phyloP scores from a whole-genome alignment of 2,797 vertebrate genomes.

The Chrysocyon brachyurus region DNA sequence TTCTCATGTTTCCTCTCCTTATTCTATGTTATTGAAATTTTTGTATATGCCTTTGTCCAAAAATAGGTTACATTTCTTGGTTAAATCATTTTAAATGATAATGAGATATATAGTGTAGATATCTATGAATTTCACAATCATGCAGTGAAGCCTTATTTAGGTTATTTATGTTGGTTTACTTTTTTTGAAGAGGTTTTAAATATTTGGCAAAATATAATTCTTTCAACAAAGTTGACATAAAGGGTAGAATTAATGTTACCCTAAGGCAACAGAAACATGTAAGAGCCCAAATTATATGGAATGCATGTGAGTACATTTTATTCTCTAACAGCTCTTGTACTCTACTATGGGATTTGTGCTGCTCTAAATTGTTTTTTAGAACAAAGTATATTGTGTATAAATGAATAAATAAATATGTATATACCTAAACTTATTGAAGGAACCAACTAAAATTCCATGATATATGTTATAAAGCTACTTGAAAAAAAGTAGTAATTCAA shows the following conservation, averaged over 20 bases:
- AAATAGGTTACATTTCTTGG: background rate
- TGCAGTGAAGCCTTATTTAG: conserved; percentile 59
- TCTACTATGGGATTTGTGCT: background rate
- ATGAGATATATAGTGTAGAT: background rate
- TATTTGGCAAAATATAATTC: conserved; percentile 71
- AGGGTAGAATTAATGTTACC: conserved; percentile 75
- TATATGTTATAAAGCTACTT: background rate
- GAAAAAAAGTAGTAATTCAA: background rate
- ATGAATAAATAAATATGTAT: background rate
- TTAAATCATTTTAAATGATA: conserved; percentile 32
- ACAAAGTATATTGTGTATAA: background rate
- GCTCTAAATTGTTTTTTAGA: background rate
- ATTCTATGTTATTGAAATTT: background rate
- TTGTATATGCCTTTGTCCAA: background rate
- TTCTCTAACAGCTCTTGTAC: background rate
- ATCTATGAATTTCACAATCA: conserved; percentile 57
- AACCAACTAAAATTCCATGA: background rate
- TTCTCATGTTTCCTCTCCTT: background rate
- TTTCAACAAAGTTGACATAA: conserved; percentile 76
- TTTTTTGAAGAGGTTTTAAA: conserved; percentile 67
- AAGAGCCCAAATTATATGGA: conserved; percentile 62
- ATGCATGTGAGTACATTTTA: conserved; percentile 63
- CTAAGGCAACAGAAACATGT: conserved; percentile 66
- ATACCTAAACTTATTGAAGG: background rate
- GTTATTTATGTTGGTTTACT: conserved; percentile 38